A percentile compares a stretch with the other conserved stretches of the same genome.
These are phyloP conservation scores for Reticulitermes lucifugus DNA, from an alignment of 2,888 invertebrate species.

Conservation along the genomic window DNA sequence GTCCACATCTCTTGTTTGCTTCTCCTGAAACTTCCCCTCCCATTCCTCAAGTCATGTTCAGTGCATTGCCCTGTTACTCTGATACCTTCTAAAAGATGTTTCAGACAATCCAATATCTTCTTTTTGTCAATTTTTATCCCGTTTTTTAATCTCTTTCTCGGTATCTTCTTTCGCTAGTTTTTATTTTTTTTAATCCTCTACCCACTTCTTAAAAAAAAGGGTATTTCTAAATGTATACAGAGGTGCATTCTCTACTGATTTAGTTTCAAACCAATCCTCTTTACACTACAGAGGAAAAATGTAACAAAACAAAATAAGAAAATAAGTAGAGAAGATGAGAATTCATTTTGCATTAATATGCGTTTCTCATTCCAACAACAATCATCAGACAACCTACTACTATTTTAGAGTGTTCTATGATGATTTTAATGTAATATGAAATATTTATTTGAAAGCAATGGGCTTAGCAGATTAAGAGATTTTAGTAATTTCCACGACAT, in stretches of 20 bases:
- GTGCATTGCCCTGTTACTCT: conserved; percentile 23
- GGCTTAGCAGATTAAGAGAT: too few species aligned
- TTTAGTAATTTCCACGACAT: too few species aligned
- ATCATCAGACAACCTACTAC: neutral
- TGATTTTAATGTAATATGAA: too few species aligned
- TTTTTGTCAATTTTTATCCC: neutral
- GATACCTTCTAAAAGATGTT: conserved; percentile 22
- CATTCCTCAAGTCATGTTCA: neutral
- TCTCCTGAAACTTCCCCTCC: neutral
- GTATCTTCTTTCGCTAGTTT: neutral
- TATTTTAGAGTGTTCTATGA: too few species aligned
- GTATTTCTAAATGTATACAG: neutral
- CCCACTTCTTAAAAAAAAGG: neutral
- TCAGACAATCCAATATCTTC: conserved; percentile 10
- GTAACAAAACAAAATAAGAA: neutral
- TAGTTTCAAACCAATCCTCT: neutral
- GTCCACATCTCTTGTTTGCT: neutral
- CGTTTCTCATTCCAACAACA: neutral
- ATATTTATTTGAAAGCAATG: too few species aligned
- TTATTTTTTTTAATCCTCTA: conserved; percentile 16
- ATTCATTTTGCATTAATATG: neutral
- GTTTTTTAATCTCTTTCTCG: neutral
- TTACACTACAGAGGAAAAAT: neutral
- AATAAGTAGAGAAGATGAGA: neutral
- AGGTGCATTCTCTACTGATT: neutral